Evolutionary conservation across 2,113 vertebrate species (phyloP).

Genomic region (Apteryx mantelli): DNA sequence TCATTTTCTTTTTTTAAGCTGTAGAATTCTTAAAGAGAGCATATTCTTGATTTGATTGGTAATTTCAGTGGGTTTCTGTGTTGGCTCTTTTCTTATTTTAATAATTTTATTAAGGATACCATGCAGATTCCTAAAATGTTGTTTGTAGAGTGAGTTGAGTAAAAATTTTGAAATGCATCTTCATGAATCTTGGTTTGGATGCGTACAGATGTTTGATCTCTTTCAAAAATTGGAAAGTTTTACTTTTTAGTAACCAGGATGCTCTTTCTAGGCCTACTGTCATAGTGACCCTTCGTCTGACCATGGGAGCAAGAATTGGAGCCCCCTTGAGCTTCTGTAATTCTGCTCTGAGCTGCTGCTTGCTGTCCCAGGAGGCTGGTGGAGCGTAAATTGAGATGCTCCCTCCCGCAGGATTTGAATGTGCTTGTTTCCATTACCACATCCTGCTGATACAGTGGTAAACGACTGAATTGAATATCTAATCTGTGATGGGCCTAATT

Average conservation of each 20-base stretch:
- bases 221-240: background rate
- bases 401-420: conserved; percentile 1
- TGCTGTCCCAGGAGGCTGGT: conserved; percentile 21
- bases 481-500: conserved; percentile 11
- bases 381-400: conserved; percentile 41
- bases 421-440: conserved; percentile 25
- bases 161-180: background rate
- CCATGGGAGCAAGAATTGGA: background rate
- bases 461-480: conserved; percentile 2
- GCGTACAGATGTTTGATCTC: background rate
- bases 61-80: background rate
- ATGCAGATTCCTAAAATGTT: background rate
- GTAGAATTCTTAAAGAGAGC: background rate
- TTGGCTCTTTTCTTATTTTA: background rate
- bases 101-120: background rate
- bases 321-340: background rate
- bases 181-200: background rate
- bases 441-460: conserved; percentile 32
- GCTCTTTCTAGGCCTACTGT: background rate
- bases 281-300: background rate
- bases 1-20: background rate
- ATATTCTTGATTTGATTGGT: background rate
- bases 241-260: background rate
- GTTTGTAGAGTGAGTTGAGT: background rate
- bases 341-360: conserved; percentile 17